phyloP scores from a whole-genome alignment of 2,797 vertebrate species.

The Huso huso region DNA sequence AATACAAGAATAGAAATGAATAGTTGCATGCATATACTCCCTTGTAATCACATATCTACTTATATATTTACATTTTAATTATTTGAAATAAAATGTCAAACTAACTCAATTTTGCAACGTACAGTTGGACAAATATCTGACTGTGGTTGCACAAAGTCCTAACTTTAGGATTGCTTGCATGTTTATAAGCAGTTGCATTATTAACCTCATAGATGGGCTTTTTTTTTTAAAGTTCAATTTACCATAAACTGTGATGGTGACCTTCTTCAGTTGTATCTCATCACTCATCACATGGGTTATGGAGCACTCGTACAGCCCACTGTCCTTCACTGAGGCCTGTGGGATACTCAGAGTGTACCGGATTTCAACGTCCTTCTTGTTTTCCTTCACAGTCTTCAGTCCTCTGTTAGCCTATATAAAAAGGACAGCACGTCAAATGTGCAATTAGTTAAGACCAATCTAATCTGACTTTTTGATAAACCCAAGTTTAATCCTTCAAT shows the following conservation, averaged over 20 bases:
- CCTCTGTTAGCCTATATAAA: slow-evolving; percentile 45
- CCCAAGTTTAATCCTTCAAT: too few relatives aligned
- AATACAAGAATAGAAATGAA: not conserved
- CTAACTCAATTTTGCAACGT: too few relatives aligned
- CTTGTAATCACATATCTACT: too few relatives aligned
- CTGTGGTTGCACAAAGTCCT: too few relatives aligned
- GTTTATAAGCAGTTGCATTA: not conserved
- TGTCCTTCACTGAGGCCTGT: slow-evolving; percentile 80
- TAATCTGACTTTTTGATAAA: too few relatives aligned
- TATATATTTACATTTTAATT: too few relatives aligned
- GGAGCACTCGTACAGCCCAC: slow-evolving; percentile 84
- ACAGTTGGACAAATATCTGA: too few relatives aligned
- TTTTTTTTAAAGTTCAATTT: slow-evolving; percentile 17
- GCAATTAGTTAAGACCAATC: too few relatives aligned
- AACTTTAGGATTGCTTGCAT: not conserved
- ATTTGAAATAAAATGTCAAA: too few relatives aligned
- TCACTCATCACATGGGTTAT: slow-evolving; percentile 76
- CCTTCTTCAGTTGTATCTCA: slow-evolving; percentile 72
- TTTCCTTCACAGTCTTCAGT: slow-evolving; percentile 51
- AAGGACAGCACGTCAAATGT: too few relatives aligned
- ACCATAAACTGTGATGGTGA: slow-evolving; percentile 82
- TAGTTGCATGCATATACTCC: too few relatives aligned
- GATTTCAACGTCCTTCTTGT: slow-evolving; percentile 55
- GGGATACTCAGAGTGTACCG: slow-evolving; percentile 78
- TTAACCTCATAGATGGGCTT: not conserved